Percentiles rank a stretch among this genome's conserved stretches.
phyloP scores from a whole-genome alignment of 2,888 invertebrate species.

The Cantharis flavilabris region DNA sequence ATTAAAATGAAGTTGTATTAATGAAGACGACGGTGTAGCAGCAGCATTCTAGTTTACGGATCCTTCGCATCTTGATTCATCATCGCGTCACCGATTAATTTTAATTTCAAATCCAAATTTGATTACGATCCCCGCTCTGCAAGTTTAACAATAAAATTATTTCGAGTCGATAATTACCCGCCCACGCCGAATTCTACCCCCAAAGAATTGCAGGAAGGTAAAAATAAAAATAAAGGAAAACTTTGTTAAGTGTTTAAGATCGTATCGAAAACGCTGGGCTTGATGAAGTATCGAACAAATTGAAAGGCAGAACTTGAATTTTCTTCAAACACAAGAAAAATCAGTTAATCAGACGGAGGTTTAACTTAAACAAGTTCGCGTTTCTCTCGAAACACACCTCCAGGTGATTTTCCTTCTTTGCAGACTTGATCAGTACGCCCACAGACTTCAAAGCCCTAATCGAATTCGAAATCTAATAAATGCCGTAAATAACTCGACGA shows the following conservation, averaged over 20 bases:
- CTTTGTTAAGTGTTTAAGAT: constrained; percentile 34
- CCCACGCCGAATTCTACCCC: neutral
- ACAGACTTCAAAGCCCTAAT: neutral
- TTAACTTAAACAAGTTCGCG: constrained; percentile 8
- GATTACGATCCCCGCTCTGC: neutral
- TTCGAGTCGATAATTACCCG: neutral
- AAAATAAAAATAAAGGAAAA: constrained; percentile 14
- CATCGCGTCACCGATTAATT: constrained; percentile 26
- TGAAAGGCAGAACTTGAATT: constrained; percentile 32
- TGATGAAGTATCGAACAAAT: constrained; percentile 38
- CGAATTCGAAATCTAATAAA: neutral
- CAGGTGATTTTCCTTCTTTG: neutral
- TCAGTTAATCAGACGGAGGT: constrained; percentile 38
- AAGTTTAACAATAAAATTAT: neutral
- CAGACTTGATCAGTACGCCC: neutral
- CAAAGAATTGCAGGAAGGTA: neutral
- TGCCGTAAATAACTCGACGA: neutral
- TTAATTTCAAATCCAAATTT: constrained; percentile 22
- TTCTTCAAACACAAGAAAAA: constrained; percentile 36
- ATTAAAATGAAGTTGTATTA: constrained; percentile 26
- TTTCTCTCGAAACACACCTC: neutral
- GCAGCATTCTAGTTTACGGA: constrained; percentile 9
- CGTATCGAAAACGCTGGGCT: constrained; percentile 30
- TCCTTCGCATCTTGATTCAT: constrained; percentile 12
- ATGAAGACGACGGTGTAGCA: constrained; percentile 18